Evolutionary conservation across 2,113 vertebrate genomes (phyloP).

Genomic region (Centropus bengalensis): DNA sequence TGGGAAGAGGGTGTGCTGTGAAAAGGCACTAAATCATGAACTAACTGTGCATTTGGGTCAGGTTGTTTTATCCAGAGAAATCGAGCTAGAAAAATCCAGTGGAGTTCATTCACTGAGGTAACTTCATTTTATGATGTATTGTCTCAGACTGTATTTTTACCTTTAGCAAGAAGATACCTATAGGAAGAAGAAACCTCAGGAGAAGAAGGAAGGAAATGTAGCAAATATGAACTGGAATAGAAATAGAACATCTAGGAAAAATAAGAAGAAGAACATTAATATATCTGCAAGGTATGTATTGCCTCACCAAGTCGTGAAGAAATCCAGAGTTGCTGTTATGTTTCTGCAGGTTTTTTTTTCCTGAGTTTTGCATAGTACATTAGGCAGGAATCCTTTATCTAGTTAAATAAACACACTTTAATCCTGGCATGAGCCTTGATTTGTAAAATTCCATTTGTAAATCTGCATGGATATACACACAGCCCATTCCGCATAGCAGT

Average conservation of each 20-base stretch:
- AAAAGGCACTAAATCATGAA: slow-evolving; percentile 37
- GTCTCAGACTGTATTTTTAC: slow-evolving; percentile 18
- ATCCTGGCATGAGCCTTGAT: neutral
- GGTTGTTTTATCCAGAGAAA: neutral
- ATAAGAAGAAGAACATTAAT: slow-evolving; percentile 82
- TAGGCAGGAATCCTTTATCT: neutral
- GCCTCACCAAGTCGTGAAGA: neutral
- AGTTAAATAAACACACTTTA: neutral
- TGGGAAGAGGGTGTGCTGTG: slow-evolving; percentile 4
- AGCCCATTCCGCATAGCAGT: neutral
- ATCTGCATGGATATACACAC: neutral
- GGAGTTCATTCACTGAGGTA: neutral
- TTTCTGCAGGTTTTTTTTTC: neutral
- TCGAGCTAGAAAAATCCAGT: neutral
- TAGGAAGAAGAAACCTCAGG: slow-evolving; percentile 84
- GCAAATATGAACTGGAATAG: slow-evolving; percentile 85
- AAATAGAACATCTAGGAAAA: slow-evolving; percentile 84
- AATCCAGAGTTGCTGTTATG: neutral
- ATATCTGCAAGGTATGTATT: slow-evolving; percentile 67
- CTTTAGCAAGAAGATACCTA: slow-evolving; percentile 79
- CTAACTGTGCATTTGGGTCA: neutral
- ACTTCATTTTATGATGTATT: neutral
- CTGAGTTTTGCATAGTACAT: neutral
- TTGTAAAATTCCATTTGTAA: neutral
- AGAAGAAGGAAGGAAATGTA: slow-evolving; percentile 80